Evolutionary conservation across 2,888 invertebrate genomes (phyloP).

Genomic region (Epirrita christyi): DNA sequence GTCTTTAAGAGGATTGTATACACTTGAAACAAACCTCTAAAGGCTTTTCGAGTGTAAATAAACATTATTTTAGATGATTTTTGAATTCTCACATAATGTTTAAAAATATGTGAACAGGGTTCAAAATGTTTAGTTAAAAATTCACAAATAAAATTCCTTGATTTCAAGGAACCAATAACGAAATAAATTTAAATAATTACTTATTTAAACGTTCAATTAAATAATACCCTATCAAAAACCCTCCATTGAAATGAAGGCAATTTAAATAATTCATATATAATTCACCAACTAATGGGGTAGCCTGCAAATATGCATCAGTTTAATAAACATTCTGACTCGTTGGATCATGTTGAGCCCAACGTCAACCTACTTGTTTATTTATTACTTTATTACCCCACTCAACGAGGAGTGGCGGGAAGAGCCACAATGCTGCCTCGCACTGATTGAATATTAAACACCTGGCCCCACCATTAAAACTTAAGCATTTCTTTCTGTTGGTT

Average conservation of each 20-base stretch:
- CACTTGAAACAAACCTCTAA: no score
- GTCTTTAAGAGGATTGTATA: no score
- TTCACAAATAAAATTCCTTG: no score
- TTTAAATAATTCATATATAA: slow-evolving; percentile 18
- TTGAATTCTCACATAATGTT: no score
- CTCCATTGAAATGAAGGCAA: slow-evolving; percentile 9
- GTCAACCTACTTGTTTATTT: slow-evolving; percentile 72
- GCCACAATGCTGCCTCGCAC: slow-evolving; percentile 68
- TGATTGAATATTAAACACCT: slow-evolving; percentile 43
- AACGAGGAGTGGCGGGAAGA: slow-evolving; percentile 68
- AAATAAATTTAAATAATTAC: no score
- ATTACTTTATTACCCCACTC: slow-evolving; percentile 77
- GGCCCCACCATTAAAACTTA: slow-evolving; percentile 49
- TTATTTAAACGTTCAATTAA: slow-evolving; percentile 10
- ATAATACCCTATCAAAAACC: slow-evolving; percentile 3
- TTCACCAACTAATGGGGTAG: slow-evolving; percentile 10
- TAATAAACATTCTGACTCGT: not conserved
- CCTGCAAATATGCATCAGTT: slow-evolving; percentile 19
- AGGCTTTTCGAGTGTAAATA: no score
- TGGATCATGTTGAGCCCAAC: slow-evolving; percentile 25
- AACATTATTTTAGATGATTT: no score
- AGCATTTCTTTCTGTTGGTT: slow-evolving; percentile 39
- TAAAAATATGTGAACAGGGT: no score
- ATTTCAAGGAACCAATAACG: no score
- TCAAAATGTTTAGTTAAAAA: no score